Conservation (phyloP, 2,113 vertebrate species). For the Cacatua alba region DNA sequence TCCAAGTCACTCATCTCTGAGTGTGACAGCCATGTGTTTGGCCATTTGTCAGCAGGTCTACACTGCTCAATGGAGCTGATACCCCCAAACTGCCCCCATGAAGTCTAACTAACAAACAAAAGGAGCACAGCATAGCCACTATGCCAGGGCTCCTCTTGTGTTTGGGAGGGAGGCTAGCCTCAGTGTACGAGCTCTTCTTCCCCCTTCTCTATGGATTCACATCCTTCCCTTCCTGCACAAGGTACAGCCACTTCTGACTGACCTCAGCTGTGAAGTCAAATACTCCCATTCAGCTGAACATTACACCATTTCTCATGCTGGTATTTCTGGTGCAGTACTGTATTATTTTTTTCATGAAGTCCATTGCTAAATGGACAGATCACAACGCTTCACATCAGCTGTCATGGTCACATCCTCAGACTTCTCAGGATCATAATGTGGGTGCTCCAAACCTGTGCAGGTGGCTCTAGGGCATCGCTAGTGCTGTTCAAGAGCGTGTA, state of each 20-base stretch:
- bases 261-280: background rate
- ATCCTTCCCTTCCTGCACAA: background rate
- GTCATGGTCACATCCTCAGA: background rate
- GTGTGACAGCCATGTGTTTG: background rate
- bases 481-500: background rate
- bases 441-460: background rate
- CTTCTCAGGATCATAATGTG: background rate
- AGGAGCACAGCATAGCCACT: background rate
- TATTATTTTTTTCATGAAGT: background rate
- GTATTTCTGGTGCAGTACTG: background rate
- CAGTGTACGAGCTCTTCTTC: background rate
- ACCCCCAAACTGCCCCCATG: background rate
- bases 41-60: background rate
- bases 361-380: background rate
- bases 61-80: fast-evolving
- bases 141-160: background rate
- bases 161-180: background rate
- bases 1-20: background rate
- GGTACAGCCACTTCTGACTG: background rate
- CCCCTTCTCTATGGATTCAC: background rate
- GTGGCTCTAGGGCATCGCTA: background rate
- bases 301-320: background rate
- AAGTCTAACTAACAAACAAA: background rate
- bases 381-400: background rate
- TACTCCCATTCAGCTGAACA: background rate